Percentiles rank a stretch among this genome's conserved stretches.
Conservation (phyloP, 2,113 vertebrate species). For the Actenoides lindsayi region DNA sequence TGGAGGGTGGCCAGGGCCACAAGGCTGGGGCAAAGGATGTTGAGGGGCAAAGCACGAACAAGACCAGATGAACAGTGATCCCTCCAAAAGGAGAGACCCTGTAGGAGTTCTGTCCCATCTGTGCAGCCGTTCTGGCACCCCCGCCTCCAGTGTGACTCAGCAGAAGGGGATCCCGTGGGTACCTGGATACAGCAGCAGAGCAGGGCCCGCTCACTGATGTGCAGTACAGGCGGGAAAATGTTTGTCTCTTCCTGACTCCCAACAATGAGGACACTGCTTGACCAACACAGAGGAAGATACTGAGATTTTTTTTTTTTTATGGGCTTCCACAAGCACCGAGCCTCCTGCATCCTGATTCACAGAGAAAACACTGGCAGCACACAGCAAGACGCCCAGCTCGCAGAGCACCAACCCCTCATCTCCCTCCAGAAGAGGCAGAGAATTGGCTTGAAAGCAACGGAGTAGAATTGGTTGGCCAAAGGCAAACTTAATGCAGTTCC, state of each 20-base stretch:
- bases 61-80: not conserved
- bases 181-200: not conserved
- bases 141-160: not conserved
- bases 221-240: not conserved
- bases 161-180: not conserved
- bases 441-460: not conserved
- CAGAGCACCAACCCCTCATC: not conserved
- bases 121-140: not conserved
- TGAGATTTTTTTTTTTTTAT: not conserved
- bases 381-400: not conserved
- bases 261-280: not conserved
- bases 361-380: not conserved
- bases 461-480: not conserved
- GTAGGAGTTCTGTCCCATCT: not conserved
- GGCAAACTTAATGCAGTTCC: not conserved
- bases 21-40: too few relatives aligned
- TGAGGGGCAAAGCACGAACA: not conserved
- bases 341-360: not conserved
- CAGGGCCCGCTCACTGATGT: too few relatives aligned
- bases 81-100: not conserved
- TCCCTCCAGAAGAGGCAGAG: not conserved
- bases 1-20: not conserved
- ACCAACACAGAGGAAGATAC: too few relatives aligned
- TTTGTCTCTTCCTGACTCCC: not conserved
- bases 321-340: not conserved